Conservation (phyloP, 2,797 vertebrate species). For the Dendrocincla tyrannina region DNA sequence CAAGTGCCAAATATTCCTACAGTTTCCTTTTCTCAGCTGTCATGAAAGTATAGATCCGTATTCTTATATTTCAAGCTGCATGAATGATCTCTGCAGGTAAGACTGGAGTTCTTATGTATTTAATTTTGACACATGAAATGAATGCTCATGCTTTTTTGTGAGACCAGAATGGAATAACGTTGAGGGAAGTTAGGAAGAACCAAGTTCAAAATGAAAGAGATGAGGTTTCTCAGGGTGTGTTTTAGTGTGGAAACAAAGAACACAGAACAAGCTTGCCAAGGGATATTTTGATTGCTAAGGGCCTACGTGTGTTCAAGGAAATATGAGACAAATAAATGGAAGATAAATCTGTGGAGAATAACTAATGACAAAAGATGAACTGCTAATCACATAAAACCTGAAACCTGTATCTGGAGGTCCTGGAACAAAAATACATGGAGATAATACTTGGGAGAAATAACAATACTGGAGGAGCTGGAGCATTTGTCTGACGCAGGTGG, state of each 20-base stretch:
- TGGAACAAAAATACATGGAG: background rate
- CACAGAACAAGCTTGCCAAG: background rate
- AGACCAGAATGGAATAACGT: background rate
- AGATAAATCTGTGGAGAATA: background rate
- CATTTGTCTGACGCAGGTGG: background rate
- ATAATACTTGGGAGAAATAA: background rate
- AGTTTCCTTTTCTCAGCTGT: conserved; percentile 97
- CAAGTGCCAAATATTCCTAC: conserved; percentile 95
- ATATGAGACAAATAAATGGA: background rate
- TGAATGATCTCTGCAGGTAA: conserved; percentile 98
- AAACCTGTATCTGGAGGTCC: background rate
- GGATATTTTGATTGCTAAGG: background rate
- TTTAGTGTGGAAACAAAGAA: background rate
- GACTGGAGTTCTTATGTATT: conserved; percentile 30
- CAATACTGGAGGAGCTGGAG: background rate
- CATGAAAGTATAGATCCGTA: conserved; percentile 97
- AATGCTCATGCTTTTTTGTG: background rate
- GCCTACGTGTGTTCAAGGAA: background rate
- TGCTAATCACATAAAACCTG: background rate
- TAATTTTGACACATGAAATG: background rate
- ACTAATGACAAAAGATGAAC: background rate
- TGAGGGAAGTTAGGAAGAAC: background rate
- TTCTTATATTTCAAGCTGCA: conserved; percentile 95
- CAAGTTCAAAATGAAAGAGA: background rate
- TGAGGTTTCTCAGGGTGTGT: background rate